A percentile compares a stretch with the other conserved stretches of the same genome.
These are phyloP conservation scores for Poecilia picta DNA, from an alignment of 2,797 vertebrate species.

Conservation along the genomic window DNA sequence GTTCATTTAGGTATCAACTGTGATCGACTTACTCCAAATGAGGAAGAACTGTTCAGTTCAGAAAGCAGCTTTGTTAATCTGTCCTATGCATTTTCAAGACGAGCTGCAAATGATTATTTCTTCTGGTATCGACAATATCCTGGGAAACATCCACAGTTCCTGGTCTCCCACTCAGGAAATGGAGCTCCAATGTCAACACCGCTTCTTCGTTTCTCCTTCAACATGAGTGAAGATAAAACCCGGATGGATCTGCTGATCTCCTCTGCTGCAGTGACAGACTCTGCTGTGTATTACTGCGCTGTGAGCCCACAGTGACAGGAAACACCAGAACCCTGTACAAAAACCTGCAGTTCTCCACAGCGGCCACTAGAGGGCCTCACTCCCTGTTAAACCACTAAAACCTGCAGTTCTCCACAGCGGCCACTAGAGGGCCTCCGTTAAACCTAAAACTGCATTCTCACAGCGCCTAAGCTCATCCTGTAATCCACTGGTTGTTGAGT, in stretches of 20 bases:
- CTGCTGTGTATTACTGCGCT: constrained; percentile 44
- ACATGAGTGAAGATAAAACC: not conserved
- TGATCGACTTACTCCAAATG: not conserved
- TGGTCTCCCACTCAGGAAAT: not conserved
- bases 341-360: too few relatives aligned
- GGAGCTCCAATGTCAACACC: accelerated
- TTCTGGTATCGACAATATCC: constrained; percentile 45
- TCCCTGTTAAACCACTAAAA: too few relatives aligned
- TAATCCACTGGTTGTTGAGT: constrained; percentile 8
- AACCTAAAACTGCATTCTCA: not conserved
- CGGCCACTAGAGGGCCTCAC: too few relatives aligned
- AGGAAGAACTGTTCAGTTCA: not conserved
- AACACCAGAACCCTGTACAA: too few relatives aligned
- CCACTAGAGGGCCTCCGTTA: too few relatives aligned
- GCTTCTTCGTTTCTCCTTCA: accelerated
- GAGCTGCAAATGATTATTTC: not conserved
- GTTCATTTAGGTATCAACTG: not conserved
- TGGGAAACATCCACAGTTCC: constrained; percentile 35
- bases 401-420: too few relatives aligned
- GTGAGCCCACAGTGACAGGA: constrained; percentile 53
- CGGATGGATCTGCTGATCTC: constrained; percentile 13
- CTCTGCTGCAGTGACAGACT: constrained; percentile 11
- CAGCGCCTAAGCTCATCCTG: too few relatives aligned
- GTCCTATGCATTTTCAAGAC: not conserved
- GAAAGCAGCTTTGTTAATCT: constrained; percentile 7